Percentiles rank a stretch among this genome's conserved stretches.
Evolutionary conservation across 2,797 vertebrate genomes (phyloP).

Genomic region (Danio kyathit): DNA sequence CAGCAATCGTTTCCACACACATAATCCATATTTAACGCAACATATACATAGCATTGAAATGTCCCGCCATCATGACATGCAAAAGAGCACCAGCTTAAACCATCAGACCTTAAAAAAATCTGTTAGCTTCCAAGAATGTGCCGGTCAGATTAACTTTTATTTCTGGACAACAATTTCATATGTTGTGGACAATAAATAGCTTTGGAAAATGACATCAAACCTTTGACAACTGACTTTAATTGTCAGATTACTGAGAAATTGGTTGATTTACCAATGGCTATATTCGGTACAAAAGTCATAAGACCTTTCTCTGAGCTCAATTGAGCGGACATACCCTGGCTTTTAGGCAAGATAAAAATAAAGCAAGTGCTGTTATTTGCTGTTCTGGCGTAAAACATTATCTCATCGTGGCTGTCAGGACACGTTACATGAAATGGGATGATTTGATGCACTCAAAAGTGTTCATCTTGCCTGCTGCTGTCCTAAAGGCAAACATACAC

Average conservation of each 20-base stretch:
- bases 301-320: slow-evolving; percentile 44
- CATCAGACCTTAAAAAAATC: background rate
- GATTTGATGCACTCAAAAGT: slow-evolving; percentile 65
- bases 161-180: background rate
- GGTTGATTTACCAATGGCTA: background rate
- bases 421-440: slow-evolving; percentile 56
- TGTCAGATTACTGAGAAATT: background rate
- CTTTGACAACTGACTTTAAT: background rate
- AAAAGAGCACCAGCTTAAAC: background rate
- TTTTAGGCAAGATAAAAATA: slow-evolving; percentile 41
- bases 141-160: background rate
- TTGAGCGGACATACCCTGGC: slow-evolving; percentile 37
- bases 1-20: slow-evolving; percentile 56
- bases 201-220: background rate
- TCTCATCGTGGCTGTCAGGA: slow-evolving; percentile 58
- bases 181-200: background rate
- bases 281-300: slow-evolving; percentile 36
- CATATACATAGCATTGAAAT: slow-evolving; percentile 37
- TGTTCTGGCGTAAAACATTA: slow-evolving; percentile 59
- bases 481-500: slow-evolving; percentile 56
- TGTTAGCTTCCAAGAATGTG: background rate
- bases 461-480: slow-evolving; percentile 53
- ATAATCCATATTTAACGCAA: slow-evolving; percentile 59
- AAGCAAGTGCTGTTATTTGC: slow-evolving; percentile 32
- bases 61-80: background rate